Conservation (phyloP, 2,888 invertebrate species). For the Sthenelais limicola region DNA sequence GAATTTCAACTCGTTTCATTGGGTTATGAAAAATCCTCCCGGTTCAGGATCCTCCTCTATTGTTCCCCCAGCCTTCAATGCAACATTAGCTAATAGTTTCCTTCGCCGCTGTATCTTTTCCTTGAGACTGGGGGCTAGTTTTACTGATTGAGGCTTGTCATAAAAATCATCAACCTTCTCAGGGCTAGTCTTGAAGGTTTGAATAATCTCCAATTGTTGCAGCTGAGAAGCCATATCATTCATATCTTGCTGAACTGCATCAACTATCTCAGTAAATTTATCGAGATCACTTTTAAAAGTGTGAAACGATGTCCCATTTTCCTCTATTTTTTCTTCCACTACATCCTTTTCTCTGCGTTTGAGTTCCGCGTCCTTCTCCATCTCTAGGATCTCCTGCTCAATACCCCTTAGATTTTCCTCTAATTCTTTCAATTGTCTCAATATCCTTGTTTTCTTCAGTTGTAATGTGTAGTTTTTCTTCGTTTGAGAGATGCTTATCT, state of each 20-base stretch:
- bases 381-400: slow-evolving; percentile 58
- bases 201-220: slow-evolving; percentile 66
- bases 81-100: slow-evolving; percentile 20
- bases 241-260: slow-evolving; percentile 64
- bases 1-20: no score
- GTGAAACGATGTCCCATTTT: slow-evolving; percentile 59
- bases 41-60: background rate
- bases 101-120: slow-evolving; percentile 62
- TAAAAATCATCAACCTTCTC: slow-evolving; percentile 69
- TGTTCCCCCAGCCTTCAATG: background rate
- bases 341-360: slow-evolving; percentile 61
- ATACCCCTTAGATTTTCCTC: slow-evolving; percentile 62
- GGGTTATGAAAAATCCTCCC: slow-evolving; percentile 12
- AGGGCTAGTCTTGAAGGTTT: slow-evolving; percentile 67
- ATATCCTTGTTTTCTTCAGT: slow-evolving; percentile 62
- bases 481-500: slow-evolving; percentile 67
- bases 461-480: slow-evolving; percentile 67
- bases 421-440: slow-evolving; percentile 63
- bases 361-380: slow-evolving; percentile 59
- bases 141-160: slow-evolving; percentile 65
- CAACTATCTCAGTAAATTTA: slow-evolving; percentile 60
- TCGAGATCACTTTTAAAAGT: slow-evolving; percentile 62
- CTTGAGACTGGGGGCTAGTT: slow-evolving; percentile 67
- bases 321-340: slow-evolving; percentile 59
- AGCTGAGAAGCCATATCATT: slow-evolving; percentile 61